These are phyloP conservation scores for Aspidoscelis tigris DNA, from an alignment of 2,113 vertebrate species.

Conservation along the genomic window DNA sequence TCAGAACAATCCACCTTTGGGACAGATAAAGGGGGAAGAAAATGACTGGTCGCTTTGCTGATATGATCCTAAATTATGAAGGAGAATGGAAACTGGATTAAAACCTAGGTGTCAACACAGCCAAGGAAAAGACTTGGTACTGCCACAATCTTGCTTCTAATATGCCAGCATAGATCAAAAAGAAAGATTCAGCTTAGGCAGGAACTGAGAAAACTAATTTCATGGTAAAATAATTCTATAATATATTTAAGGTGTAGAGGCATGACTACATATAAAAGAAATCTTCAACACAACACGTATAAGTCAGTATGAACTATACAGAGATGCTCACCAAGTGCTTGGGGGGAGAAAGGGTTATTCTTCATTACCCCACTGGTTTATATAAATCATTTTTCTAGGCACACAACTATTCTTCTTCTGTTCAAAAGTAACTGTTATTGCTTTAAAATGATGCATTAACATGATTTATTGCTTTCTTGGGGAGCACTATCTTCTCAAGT, in stretches of 20 bases:
- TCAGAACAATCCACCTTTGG: too few relatives aligned
- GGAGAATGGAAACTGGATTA: too few relatives aligned
- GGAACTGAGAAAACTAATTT: constrained; percentile 87
- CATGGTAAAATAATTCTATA: constrained; percentile 88
- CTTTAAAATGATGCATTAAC: constrained; percentile 9
- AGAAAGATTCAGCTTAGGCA: constrained; percentile 78
- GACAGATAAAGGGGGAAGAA: too few relatives aligned
- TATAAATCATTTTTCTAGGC: constrained; percentile 70
- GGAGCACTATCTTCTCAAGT: neutral
- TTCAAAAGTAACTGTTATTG: constrained; percentile 31
- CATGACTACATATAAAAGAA: constrained; percentile 77
- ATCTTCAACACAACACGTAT: constrained; percentile 79
- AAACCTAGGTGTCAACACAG: constrained; percentile 12
- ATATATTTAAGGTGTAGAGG: constrained; percentile 81
- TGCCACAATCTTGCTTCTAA: constrained; percentile 73
- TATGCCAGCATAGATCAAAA: constrained; percentile 79
- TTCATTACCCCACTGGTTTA: constrained; percentile 60
- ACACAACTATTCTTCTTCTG: constrained; percentile 46
- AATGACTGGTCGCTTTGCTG: too few relatives aligned
- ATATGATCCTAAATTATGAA: too few relatives aligned
- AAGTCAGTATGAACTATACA: constrained; percentile 73
- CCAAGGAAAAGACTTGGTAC: constrained; percentile 66
- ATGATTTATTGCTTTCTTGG: neutral
- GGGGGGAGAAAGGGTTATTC: constrained; percentile 66
- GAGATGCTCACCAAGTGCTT: constrained; percentile 70